Percentiles rank a stretch among this genome's conserved stretches.
These are phyloP conservation scores for Brachypteracias leptosomus DNA, from an alignment of 2,113 vertebrate species.

Conservation along the genomic window DNA sequence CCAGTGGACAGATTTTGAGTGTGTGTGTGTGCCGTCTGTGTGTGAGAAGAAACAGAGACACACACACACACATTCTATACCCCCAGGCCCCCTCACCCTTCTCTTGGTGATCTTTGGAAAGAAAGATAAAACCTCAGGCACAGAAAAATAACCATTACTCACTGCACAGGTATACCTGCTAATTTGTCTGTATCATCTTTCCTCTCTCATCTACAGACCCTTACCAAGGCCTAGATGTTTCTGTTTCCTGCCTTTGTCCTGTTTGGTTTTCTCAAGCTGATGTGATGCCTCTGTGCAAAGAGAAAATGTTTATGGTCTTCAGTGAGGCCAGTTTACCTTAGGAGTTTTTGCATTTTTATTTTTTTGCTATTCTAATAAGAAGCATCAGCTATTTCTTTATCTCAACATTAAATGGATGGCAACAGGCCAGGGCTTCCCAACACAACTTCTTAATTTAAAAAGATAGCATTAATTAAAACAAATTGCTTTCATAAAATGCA, in stretches of 20 bases:
- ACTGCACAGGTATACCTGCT: not conserved
- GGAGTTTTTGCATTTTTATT: not conserved
- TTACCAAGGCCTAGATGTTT: not conserved
- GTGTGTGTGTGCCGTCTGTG: not conserved
- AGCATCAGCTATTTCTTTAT: not conserved
- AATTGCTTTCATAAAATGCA: not conserved
- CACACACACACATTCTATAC: not conserved
- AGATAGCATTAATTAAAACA: not conserved
- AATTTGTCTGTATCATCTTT: not conserved
- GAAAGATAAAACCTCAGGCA: conserved; percentile 2
- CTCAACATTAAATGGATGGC: not conserved
- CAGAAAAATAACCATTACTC: not conserved
- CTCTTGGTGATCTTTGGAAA: not conserved
- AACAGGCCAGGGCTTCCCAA: not conserved
- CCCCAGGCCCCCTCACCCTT: not conserved
- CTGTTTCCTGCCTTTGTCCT: not conserved
- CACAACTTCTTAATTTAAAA: not conserved
- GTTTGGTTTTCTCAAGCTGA: not conserved
- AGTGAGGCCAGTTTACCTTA: not conserved
- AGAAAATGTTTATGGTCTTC: not conserved
- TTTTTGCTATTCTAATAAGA: not conserved
- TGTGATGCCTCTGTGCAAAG: not conserved
- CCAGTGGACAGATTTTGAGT: not conserved
- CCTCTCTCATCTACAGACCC: not conserved
- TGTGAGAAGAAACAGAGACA: not conserved